These are phyloP conservation scores for Heterodera schachtii DNA, from an alignment of 1,140 invertebrate genomes.

Conservation along the genomic window DNA sequence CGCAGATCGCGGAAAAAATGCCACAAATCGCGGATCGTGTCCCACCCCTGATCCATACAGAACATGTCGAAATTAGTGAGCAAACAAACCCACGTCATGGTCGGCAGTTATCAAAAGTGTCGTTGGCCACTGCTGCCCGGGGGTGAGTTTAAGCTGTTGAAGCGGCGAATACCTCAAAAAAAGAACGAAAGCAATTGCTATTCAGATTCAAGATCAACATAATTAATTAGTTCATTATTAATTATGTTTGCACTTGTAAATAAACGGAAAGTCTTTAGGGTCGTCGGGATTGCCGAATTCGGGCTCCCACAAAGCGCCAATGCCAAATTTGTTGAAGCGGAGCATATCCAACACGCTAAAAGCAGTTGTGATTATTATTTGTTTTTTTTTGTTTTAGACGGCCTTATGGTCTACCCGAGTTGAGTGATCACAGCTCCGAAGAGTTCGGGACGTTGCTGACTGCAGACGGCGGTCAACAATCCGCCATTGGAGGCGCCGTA, in stretches of 20 bases:
- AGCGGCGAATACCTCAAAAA: constrained; percentile 79
- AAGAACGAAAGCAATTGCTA: constrained; percentile 37
- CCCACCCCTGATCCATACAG: too few relatives aligned
- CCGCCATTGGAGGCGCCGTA: constrained; percentile 96
- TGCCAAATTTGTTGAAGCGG: constrained; percentile 96
- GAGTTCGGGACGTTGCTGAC: constrained; percentile 91
- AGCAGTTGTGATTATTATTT: constrained; percentile 21
- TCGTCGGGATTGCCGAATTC: constrained; percentile 92
- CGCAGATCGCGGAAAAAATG: too few relatives aligned
- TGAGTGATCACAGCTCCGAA: constrained; percentile 86
- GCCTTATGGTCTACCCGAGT: too few relatives aligned
- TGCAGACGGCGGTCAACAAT: constrained; percentile 82
- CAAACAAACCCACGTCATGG: constrained; percentile 75
- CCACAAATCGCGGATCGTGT: too few relatives aligned
- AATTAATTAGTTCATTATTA: too few relatives aligned
- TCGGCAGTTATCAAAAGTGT: constrained; percentile 88
- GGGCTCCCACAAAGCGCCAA: constrained; percentile 91
- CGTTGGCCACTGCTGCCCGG: constrained; percentile 79
- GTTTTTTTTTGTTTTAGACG: too few relatives aligned
- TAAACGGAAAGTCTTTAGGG: constrained; percentile 81
- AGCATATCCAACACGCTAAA: constrained; percentile 92
- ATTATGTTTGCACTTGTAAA: constrained; percentile 85
- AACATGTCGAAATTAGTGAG: too few relatives aligned
- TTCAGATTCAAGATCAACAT: too few relatives aligned
- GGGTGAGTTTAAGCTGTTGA: constrained; percentile 79